phyloP scores from a whole-genome alignment of 2,888 invertebrate species.

The Eupithecia vulgata region DNA sequence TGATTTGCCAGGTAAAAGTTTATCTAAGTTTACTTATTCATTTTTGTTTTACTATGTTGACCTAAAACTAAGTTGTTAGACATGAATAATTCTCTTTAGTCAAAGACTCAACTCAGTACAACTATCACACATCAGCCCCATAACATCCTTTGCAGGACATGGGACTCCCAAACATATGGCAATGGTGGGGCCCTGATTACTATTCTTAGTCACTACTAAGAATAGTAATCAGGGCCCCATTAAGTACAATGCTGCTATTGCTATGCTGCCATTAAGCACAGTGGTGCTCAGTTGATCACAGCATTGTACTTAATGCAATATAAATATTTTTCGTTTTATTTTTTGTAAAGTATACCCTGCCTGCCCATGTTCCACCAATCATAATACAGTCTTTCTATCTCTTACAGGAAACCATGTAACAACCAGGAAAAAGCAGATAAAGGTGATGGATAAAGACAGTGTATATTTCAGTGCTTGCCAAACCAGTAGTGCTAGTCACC shows the following conservation, averaged over 20 bases:
- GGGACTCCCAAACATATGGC: background rate
- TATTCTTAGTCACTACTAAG: too few species aligned
- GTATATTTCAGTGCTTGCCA: constrained; percentile 36
- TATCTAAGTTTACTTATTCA: background rate
- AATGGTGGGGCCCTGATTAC: background rate
- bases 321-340: background rate
- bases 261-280: too few species aligned
- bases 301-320: background rate
- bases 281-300: background rate
- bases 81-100: background rate
- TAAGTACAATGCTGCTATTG: too few species aligned
- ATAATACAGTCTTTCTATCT: constrained; percentile 27
- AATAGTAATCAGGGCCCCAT: too few species aligned
- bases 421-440: constrained; percentile 51
- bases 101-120: background rate
- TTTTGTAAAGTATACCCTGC: background rate
- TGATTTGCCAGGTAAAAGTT: constrained; percentile 70
- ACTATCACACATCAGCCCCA: background rate
- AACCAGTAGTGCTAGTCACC: constrained; percentile 31
- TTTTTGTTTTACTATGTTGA: background rate
- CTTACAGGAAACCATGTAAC: constrained; percentile 57
- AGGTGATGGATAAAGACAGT: constrained; percentile 50
- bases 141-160: background rate
- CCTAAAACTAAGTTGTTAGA: background rate
- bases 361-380: background rate